Evolutionary conservation across 2,113 vertebrate species (phyloP).

Genomic region (Chitala chitala): DNA sequence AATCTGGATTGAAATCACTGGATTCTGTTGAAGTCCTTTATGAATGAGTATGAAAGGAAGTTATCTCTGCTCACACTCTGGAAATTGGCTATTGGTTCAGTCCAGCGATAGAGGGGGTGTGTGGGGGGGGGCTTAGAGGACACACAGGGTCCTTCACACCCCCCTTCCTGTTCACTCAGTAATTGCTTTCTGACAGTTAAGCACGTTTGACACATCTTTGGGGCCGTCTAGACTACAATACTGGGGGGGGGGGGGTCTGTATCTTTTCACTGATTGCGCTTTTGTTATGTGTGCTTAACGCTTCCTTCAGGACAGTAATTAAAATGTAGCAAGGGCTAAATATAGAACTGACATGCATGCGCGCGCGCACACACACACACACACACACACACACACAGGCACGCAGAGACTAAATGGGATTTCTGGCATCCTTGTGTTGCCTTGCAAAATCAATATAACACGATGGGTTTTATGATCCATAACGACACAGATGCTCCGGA

Average conservation of each 20-base stretch:
- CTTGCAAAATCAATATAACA: slow-evolving; percentile 20
- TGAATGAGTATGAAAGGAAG: no score
- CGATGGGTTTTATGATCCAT: slow-evolving; percentile 9
- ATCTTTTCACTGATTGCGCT: background rate
- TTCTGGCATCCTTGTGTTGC: background rate
- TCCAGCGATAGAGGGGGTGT: background rate
- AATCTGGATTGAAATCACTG: no score
- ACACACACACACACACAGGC: no score
- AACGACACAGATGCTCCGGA: background rate
- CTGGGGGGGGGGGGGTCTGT: background rate
- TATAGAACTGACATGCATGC: background rate
- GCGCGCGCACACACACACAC: no score
- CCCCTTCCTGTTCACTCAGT: background rate
- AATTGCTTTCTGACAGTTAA: slow-evolving; percentile 6
- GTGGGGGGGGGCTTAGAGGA: background rate
- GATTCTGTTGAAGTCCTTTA: no score
- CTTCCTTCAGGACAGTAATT: slow-evolving; percentile 26
- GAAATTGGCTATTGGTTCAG: no score
- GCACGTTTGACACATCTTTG: background rate
- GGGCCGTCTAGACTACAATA: background rate
- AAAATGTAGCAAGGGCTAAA: slow-evolving; percentile 20
- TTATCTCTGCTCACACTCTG: no score
- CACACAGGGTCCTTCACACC: background rate
- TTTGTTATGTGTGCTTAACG: slow-evolving; percentile 8
- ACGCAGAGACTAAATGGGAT: no score